Conservation (phyloP, 2,113 vertebrate species). For the Colius striatus region DNA sequence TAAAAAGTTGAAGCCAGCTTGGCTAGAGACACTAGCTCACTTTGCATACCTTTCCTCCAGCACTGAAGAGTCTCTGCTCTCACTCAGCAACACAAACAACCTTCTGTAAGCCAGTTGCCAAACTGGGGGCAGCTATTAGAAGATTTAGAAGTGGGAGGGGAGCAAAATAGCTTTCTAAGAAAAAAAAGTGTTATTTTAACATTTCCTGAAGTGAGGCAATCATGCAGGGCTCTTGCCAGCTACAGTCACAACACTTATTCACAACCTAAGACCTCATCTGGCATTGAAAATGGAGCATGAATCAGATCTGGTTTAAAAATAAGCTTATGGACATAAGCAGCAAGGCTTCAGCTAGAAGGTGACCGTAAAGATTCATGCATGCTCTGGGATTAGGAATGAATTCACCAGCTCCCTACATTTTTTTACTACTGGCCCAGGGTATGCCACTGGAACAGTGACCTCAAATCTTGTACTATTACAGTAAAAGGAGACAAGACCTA, state of each 20-base stretch:
- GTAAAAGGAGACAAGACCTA: background rate
- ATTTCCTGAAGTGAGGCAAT: constrained; percentile 76
- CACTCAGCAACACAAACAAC: constrained; percentile 39
- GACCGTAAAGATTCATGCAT: background rate
- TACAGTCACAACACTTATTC: constrained; percentile 66
- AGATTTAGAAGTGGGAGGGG: constrained; percentile 39
- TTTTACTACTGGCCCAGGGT: background rate
- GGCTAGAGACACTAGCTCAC: background rate
- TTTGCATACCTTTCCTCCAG: background rate
- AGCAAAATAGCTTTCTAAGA: constrained; percentile 70
- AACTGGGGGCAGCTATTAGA: constrained; percentile 56
- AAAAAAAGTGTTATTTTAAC: constrained; percentile 74
- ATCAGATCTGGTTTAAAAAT: constrained; percentile 61
- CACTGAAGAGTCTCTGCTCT: background rate
- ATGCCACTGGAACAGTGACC: background rate
- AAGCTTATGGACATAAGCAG: constrained; percentile 25
- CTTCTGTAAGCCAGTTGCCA: constrained; percentile 23
- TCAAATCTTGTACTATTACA: background rate
- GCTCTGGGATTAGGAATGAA: background rate
- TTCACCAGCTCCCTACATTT: background rate
- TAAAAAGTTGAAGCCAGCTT: background rate
- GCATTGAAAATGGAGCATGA: constrained; percentile 8
- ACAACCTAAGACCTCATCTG: constrained; percentile 63
- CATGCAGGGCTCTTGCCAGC: constrained; percentile 56
- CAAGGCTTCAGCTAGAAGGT: background rate